A percentile compares a stretch with the other conserved stretches of the same genome.
These are phyloP conservation scores for Conus betulinus DNA, from an alignment of 1,140 invertebrate genomes.

Conservation along the genomic window DNA sequence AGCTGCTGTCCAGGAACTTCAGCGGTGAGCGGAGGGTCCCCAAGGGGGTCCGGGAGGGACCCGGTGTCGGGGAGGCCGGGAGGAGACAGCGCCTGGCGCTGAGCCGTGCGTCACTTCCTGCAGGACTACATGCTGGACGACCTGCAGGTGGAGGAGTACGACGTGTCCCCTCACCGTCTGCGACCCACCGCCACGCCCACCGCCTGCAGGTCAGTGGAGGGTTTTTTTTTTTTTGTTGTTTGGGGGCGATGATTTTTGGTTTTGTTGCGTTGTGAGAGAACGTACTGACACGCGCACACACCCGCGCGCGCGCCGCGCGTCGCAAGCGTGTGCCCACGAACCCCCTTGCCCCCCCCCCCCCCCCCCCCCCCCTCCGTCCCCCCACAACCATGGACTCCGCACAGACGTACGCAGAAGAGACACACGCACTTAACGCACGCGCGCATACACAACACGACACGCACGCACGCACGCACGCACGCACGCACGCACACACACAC, in stretches of 20 bases:
- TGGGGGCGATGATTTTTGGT: background rate
- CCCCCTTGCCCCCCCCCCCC: too few species aligned
- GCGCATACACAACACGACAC: too few species aligned
- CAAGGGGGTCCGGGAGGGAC: background rate
- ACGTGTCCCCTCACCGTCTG: constrained; percentile 28
- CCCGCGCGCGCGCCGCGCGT: too few species aligned
- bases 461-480: too few species aligned
- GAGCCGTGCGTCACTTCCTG: constrained; percentile 13
- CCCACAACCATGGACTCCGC: too few species aligned
- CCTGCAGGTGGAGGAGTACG: constrained; percentile 44
- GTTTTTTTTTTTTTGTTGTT: background rate
- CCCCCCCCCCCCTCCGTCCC: too few species aligned
- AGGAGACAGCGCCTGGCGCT: constrained; percentile 27
- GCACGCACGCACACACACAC: too few species aligned
- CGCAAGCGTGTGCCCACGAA: too few species aligned
- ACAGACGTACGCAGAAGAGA: too few species aligned
- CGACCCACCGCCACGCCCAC: constrained; percentile 37
- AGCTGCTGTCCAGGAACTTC: constrained; percentile 38
- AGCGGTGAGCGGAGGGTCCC: background rate
- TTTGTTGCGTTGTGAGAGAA: too few species aligned
- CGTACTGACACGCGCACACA: too few species aligned
- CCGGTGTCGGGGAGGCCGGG: constrained; percentile 28
- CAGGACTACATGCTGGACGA: constrained; percentile 40
- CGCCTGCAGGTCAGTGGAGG: constrained; percentile 26
- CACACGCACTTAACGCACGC: too few species aligned